phyloP scores from a whole-genome alignment of 2,888 invertebrate genomes.

The Pheosia gnoma region DNA sequence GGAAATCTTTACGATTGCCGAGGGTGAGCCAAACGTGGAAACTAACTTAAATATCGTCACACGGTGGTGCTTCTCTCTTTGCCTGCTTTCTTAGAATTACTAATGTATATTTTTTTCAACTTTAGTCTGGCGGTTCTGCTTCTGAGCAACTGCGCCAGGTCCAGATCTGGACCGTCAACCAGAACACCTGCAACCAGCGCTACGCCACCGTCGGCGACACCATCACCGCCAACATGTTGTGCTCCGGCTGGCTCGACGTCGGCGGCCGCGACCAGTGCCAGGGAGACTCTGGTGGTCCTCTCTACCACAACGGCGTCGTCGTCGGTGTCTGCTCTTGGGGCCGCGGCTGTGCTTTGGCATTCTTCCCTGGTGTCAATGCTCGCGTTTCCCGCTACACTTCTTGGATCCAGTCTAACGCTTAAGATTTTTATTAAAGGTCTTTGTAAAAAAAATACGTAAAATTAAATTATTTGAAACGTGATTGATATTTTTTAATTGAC shows the following conservation, averaged over 20 bases:
- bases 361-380: conserved; percentile 51
- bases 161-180: conserved; percentile 52
- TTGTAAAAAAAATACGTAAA: neutral
- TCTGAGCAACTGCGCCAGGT: conserved; percentile 50
- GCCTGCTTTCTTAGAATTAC: no score
- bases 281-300: conserved; percentile 65
- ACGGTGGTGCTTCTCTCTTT: no score
- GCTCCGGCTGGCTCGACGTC: conserved; percentile 59
- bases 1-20: no score
- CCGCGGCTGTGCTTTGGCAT: conserved; percentile 36
- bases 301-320: conserved; percentile 55
- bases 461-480: neutral
- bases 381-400: conserved; percentile 51
- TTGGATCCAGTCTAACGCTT: conserved; percentile 57
- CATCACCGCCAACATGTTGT: conserved; percentile 59
- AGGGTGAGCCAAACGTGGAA: no score
- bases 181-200: conserved; percentile 39
- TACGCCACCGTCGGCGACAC: conserved; percentile 35
- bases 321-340: conserved; percentile 58
- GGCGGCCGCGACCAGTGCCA: conserved; percentile 68
- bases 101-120: neutral
- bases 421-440: conserved; percentile 10
- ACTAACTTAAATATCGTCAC: no score
- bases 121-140: conserved; percentile 25
- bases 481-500: no score